Base-by-base conservation (phyloP, 1,140 invertebrate species). In the Caenorhabditis brenneri region DNA sequence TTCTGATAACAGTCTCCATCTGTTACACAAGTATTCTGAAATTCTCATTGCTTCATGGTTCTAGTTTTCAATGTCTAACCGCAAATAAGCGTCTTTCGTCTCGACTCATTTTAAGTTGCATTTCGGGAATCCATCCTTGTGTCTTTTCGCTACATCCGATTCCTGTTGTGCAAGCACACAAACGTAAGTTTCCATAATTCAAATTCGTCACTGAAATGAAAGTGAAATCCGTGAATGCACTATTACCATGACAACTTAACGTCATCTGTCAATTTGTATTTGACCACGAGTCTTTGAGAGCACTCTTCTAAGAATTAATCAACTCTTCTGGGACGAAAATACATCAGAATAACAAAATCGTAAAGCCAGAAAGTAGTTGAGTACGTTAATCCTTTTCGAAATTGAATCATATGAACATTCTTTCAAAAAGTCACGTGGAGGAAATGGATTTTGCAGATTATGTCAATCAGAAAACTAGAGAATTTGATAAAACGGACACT, bases 1-100 rank as follows among this genome's bases (percentile, higher is more conserved):
- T 19, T 74, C 22, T 74, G 65, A 42, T 74, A 74, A n/a, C 65
- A 74, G 36, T 46, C 15, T 39, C 65, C 65, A 42, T 74, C 65
- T n/a, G 65, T 74, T 10, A 42, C 42, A 19, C 65, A 74, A 9
- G 36, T 24, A 12, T 74, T 74, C 65, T 74, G 33, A 15, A 42
- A 74, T 9, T 42, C 1, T 29, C 24, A 0, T 27, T 29, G 10
- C 9, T 10, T 0, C 24, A 24, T 27, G 3, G 9, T 55, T 12
- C 24, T 55, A 29, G 24, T 0, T 4, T 2, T 27, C 15, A 0
- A 12, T 1, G 6, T 55, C 27, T 29, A 6, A 7, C 42, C 65
- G n/a, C 46, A 19, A 24, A 24, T 42, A 24, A 74, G 33, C 1
- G 9, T 24, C 15, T 46, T 39, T 74, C 65, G 0, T 29, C 16